Evolutionary conservation across 2,888 invertebrate species (phyloP), one percentile per base, ranked within the genome.

Genomic region (Phania funesta): DNA sequence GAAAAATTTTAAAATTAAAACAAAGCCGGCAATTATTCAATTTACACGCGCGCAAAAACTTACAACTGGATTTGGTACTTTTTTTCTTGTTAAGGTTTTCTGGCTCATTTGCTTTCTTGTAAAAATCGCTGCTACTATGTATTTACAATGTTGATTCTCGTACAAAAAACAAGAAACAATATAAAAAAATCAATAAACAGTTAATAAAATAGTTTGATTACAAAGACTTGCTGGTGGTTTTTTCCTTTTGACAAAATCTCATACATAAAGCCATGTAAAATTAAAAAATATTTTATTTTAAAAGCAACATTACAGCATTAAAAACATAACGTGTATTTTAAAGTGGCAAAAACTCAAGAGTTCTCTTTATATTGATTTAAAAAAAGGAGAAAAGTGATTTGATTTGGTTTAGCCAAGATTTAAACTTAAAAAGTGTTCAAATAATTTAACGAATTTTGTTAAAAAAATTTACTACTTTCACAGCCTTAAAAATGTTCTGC

Each of bases 401-500:
- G 67, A 54, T 52, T 80, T 74, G 44, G 44, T 50, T 22, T 32
- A 26, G 13, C 32, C 11, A 58, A 65, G 22, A 50, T 13, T 11
- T 11, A 46, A 13, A 16, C 13, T 11, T 8, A n/a, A n/a, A 50
- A 41, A 38, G 9, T 54, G 24, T 52, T 50, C 1, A 38, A 50
- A 13, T 24, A 1, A 50, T 35, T 13, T 35, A 9, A 20, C 32
- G 6, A 35, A 38, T 46, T 46, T 9, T 58, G 22, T 18, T 24
- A 13, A 35, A 1, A 54, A 62, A 18, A 44, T 67, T 18, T 48
- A 13, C 41, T 18, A 44, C 26, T 20, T 77, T 62, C 52, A 22
- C 58, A 82, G 82, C 82, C 78, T 78, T 44, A 18, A 83, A 83
- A 74, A 86, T 86, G 86, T 84, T 84, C 70, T 80, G 75, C 73